phyloP scores from a whole-genome alignment of 2,888 invertebrate species.

The Drosophila borborema region DNA sequence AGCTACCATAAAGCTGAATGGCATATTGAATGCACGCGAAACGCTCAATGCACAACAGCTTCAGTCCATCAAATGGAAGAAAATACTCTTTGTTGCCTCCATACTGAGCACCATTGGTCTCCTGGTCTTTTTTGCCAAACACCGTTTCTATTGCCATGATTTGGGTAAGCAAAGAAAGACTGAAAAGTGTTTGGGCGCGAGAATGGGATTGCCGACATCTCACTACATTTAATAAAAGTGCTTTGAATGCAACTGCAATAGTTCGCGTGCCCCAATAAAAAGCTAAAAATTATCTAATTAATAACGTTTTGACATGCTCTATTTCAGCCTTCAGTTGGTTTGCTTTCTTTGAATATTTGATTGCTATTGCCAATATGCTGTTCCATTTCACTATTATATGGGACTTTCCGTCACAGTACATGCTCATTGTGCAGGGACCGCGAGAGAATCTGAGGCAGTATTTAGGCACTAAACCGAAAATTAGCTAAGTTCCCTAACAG shows the following conservation, averaged over 20 bases:
- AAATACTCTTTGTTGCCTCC: conserved; percentile 90
- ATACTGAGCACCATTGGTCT: conserved; percentile 93
- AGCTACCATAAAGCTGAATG: conserved; percentile 88
- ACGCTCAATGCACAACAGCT: conserved; percentile 85
- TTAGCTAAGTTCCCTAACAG: conserved; percentile 43
- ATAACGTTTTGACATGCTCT: conserved; percentile 6
- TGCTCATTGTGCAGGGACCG: conserved; percentile 89
- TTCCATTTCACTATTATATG: conserved; percentile 95
- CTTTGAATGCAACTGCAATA: not conserved
- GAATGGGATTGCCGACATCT: not conserved
- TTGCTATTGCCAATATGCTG: conserved; percentile 96
- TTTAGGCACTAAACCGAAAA: conserved; percentile 59
- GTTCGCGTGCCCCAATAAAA: not conserved
- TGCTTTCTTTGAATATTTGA: conserved; percentile 96
- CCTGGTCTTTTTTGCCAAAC: conserved; percentile 94
- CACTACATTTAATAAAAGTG: not conserved
- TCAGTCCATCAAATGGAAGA: conserved; percentile 88
- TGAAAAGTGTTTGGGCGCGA: not conserved
- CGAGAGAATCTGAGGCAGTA: conserved; percentile 83
- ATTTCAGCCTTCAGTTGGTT: conserved; percentile 96
- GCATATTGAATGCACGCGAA: conserved; percentile 77
- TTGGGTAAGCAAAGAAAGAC: conserved; percentile 88
- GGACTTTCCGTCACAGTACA: conserved; percentile 93
- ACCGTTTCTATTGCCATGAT: conserved; percentile 94
- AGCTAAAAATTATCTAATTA: not conserved